These are phyloP conservation scores for Esperia sulphurella DNA, from an alignment of 2,888 invertebrate species.

Conservation along the genomic window DNA sequence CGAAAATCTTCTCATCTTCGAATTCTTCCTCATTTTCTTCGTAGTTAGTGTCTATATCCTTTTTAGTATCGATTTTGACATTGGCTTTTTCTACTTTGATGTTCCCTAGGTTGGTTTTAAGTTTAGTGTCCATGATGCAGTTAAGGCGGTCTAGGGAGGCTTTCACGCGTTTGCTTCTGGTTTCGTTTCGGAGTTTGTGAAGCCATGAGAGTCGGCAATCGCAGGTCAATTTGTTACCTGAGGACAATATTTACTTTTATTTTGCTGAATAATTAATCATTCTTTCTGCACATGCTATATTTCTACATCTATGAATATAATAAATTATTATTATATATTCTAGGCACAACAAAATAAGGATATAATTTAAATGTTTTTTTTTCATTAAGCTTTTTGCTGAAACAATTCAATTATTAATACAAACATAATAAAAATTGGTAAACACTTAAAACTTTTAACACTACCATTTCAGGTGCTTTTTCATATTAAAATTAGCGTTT, in stretches of 20 bases:
- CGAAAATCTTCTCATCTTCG: slow-evolving; percentile 55
- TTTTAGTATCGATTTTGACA: slow-evolving; percentile 15
- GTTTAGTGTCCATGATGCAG: slow-evolving; percentile 80
- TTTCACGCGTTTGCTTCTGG: slow-evolving; percentile 83
- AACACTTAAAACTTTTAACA: too few species aligned
- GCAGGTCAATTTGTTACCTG: slow-evolving; percentile 90
- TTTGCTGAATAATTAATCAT: too few species aligned
- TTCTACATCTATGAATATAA: too few species aligned
- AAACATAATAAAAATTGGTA: too few species aligned
- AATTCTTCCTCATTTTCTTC: slow-evolving; percentile 48
- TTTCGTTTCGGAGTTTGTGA: slow-evolving; percentile 85
- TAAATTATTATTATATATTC: too few species aligned
- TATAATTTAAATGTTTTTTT: too few species aligned
- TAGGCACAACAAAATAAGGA: too few species aligned
- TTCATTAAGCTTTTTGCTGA: too few species aligned
- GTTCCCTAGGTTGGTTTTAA: slow-evolving; percentile 36
- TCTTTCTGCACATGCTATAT: too few species aligned
- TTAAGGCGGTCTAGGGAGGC: slow-evolving; percentile 83
- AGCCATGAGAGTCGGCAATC: slow-evolving; percentile 91
- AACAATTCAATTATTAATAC: too few species aligned
- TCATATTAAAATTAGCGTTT: too few species aligned
- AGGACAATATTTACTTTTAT: slow-evolving; percentile 28
- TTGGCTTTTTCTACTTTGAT: slow-evolving; percentile 39
- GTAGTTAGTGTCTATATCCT: slow-evolving; percentile 39
- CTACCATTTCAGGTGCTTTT: too few species aligned